Conservation (phyloP, 2,888 invertebrate genomes). For the Podabrus alpinus region DNA sequence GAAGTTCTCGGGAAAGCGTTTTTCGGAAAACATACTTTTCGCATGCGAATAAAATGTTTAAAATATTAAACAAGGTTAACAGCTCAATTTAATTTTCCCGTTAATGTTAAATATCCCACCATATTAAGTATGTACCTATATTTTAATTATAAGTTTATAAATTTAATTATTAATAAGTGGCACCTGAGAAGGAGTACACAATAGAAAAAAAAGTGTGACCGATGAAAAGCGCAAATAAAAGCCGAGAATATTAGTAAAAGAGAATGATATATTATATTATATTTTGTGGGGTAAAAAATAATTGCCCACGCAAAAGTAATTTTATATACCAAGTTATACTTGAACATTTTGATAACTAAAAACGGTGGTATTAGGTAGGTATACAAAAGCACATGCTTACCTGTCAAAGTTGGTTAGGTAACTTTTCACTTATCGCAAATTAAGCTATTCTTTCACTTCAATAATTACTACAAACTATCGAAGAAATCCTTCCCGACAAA, state of each 20-base stretch:
- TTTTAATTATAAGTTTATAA: background rate
- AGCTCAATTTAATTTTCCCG: background rate
- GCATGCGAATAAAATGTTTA: background rate
- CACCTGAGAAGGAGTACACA: background rate
- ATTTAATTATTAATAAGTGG: background rate
- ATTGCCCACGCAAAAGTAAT: background rate
- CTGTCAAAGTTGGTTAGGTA: constrained; percentile 34
- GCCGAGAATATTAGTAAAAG: background rate
- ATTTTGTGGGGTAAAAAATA: background rate
- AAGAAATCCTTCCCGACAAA: background rate
- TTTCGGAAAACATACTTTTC: background rate
- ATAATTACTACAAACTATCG: background rate
- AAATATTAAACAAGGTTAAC: background rate
- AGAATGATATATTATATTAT: too few species aligned
- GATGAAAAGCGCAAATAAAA: background rate
- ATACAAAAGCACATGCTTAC: constrained; percentile 33
- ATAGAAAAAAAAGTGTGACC: background rate
- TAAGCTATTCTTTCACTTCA: constrained; percentile 17
- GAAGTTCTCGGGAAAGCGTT: background rate
- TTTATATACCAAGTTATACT: background rate
- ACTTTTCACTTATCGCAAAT: constrained; percentile 33
- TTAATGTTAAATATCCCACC: background rate
- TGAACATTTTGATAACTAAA: background rate
- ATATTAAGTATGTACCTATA: background rate
- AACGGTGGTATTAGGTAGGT: constrained; percentile 6